These are phyloP conservation scores for Zoanthus sansibaricus DNA, from an alignment of 92 coral and sea anemone species.

Conservation along the genomic window DNA sequence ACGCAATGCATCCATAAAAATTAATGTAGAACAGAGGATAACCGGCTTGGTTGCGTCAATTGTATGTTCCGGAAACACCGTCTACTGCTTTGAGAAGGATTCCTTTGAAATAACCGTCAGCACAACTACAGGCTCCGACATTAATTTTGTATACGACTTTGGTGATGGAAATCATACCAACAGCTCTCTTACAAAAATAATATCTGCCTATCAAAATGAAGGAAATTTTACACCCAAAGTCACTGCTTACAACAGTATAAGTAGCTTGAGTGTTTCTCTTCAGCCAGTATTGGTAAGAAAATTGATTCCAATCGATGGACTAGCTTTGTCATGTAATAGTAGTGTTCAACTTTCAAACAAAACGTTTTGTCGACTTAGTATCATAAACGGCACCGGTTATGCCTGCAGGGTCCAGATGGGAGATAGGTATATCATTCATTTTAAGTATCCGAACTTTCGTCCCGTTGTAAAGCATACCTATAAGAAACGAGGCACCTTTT, in stretches of 20 bases:
- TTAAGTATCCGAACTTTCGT: not conserved
- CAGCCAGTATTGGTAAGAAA: not conserved
- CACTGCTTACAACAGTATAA: conserved; percentile 34
- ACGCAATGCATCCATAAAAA: not conserved
- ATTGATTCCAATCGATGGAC: conserved; percentile 17
- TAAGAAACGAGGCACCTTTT: not conserved
- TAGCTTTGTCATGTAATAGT: not conserved
- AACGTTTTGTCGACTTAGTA: conserved; percentile 20
- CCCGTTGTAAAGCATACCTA: not conserved
- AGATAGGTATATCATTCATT: not conserved
- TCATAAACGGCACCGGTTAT: conserved; percentile 17
- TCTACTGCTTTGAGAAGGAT: conserved; percentile 32
- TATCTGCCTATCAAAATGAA: not conserved
- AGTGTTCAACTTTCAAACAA: conserved; percentile 22
- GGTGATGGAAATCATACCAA: conserved; percentile 15
- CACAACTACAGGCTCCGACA: not conserved
- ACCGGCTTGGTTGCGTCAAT: conserved; percentile 4
- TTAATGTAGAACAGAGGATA: conserved; percentile 8
- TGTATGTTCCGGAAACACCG: conserved; percentile 12
- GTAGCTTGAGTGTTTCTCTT: not conserved
- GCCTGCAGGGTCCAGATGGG: conserved; percentile 23
- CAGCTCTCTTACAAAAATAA: not conserved
- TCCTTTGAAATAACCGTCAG: not conserved
- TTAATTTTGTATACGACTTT: conserved; percentile 3
- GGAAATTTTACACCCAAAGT: conserved; percentile 19